Evolutionary conservation across 2,113 vertebrate species (phyloP), one percentile per base, ranked within the genome.

Genomic region (Gulo gulo): DNA sequence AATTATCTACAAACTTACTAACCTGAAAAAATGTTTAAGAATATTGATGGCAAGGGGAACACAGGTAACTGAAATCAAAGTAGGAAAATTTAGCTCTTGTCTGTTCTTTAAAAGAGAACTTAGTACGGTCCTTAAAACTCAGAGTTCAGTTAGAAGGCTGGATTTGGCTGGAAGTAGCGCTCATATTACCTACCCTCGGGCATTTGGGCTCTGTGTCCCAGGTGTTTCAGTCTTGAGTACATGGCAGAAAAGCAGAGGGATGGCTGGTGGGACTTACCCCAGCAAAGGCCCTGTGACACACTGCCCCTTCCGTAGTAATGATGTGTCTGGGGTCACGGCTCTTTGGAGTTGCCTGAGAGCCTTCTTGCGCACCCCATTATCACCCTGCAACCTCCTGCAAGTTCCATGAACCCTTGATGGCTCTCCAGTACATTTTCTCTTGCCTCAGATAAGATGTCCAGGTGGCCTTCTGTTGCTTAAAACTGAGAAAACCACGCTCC

Each of bases 21-120:
- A 59, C 20, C 84, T 36, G 80, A 97, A 97, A 80, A 67, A 91
- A 89, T 63, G 88, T 94, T 97, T 98, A 95, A 88, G 84, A 97
- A 95, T 65, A 94, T 10, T 71, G 42, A 63, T 96, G 83, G 39
- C 50, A 96, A 96, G 59, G 26, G 59, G 36, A 1, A 14, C 31
- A 82, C 13, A 74, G 74, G 9, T 57, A 63, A 55, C 26, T 31
- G 21, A 97, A 96, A 94, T 84, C 11, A 91, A 97, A 91, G 4
- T 52, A 34, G 23, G 15, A 96, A 88, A 78, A 15, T 73, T 73
- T 36, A 88, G 15, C 14, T 71, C 29, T 95, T 82, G 21, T 21
- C 39, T 95, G 12, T 88, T 81, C 42, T 87, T 95, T 59, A n/a
- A 90, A 95, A 71, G 87, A 63, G 31, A 84, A 76, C 34, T 82